Conservation (phyloP, 1,140 invertebrate genomes). For the Lethocerus indicus region DNA sequence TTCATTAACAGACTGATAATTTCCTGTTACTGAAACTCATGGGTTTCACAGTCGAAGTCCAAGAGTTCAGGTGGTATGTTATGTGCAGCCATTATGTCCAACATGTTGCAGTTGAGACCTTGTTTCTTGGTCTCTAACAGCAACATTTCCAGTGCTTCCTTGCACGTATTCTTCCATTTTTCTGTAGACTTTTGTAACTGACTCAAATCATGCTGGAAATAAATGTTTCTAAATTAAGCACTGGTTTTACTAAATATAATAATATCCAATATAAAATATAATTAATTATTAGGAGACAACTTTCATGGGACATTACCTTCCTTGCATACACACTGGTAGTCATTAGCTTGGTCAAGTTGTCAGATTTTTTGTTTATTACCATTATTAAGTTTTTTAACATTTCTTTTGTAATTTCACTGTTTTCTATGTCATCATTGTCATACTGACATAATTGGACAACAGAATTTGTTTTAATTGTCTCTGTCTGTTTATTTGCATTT, state of each 20-base stretch:
- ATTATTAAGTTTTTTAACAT: too few species aligned
- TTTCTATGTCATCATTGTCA: too few species aligned
- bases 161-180: slow-evolving; percentile 1
- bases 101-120: background rate
- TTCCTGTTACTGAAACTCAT: too few species aligned
- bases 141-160: background rate
- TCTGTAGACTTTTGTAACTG: background rate
- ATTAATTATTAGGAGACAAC: background rate
- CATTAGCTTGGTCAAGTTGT: background rate
- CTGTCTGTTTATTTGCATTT: too few species aligned
- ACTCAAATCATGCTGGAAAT: background rate
- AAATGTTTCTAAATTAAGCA: background rate
- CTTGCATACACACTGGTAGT: background rate
- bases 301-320: too few species aligned
- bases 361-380: too few species aligned
- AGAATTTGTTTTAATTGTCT: too few species aligned
- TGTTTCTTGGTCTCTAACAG: background rate
- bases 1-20: too few species aligned
- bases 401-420: too few species aligned
- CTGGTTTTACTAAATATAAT: background rate
- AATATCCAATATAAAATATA: background rate
- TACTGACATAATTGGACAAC: too few species aligned
- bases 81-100: background rate
- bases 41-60: background rate
- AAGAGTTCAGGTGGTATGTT: background rate